phyloP scores from a whole-genome alignment of 2,113 vertebrate species.

The Genyomyrus donnyi region DNA sequence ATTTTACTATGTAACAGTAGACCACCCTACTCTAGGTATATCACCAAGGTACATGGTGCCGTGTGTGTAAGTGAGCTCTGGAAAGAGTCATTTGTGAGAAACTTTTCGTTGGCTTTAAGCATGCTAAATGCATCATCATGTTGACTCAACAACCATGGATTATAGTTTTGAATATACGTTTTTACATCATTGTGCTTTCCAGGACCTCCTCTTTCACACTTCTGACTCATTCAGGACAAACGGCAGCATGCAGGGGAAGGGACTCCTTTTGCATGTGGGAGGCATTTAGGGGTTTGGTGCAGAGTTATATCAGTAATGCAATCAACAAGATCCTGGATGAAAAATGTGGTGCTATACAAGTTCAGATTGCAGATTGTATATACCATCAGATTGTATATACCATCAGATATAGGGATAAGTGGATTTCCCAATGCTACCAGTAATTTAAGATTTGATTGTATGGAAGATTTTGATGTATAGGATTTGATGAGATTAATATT shows the following conservation, averaged over 20 bases:
- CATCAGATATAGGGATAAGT: slow-evolving; percentile 14
- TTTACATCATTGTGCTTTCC: neutral
- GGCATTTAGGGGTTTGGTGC: neutral
- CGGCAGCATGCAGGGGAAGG: neutral
- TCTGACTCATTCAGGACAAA: neutral
- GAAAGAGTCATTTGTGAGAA: neutral
- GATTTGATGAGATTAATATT: neutral
- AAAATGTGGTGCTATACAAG: neutral
- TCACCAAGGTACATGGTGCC: neutral
- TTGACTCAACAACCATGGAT: neutral
- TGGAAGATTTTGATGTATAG: neutral
- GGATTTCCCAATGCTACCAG: slow-evolving; percentile 27
- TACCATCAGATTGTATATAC: neutral
- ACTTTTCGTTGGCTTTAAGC: neutral
- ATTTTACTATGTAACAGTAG: too few species aligned
- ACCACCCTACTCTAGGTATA: neutral
- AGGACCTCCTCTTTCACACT: neutral
- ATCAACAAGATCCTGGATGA: neutral
- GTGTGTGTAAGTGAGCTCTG: neutral
- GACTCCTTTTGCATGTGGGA: neutral
- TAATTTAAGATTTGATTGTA: neutral
- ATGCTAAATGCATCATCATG: neutral
- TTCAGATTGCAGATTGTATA: neutral
- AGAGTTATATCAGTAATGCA: neutral
- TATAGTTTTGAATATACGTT: neutral